Base-by-base conservation (phyloP, 1,140 invertebrate species). In the Aphaenogaster ashmeadi region DNA sequence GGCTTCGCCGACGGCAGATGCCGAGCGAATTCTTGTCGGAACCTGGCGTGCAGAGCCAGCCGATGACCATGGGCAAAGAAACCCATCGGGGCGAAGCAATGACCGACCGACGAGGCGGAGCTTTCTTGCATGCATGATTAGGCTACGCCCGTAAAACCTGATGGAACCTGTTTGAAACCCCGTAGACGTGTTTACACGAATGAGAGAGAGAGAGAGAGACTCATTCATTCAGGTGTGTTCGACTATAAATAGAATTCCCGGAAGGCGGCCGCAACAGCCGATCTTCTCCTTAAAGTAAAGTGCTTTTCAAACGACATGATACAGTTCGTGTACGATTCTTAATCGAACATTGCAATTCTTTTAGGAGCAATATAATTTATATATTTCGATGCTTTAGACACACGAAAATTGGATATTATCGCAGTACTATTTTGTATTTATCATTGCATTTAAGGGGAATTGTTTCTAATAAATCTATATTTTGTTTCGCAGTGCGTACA, bases 231-330 rank as follows among this genome's bases (percentile, higher is more conserved):
- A 92, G 91, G 89, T 92, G 89, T 91, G 80, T 44, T 64, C 13
- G 21, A 81, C 91, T 94, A 94, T 93, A 94, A 94, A 95, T 95
- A 95, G 91, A 92, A 88, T 93, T 94, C 91, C 90, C 89, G 90
- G 93, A 94, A 94, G 91, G 87, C 91, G 87, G 91, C 88, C 87
- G 88, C 91, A 91, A 88, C 90, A 87, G 77, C 84, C 91, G 86
- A 92, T 88, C 87, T 89, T 83, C 86, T 58, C 15, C 41, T 84
- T 47, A 44, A 44, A 66, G 50, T 21, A 2, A 58, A 58, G 50
- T 36, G 27, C 54, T 74, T 50, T 74, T 27, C 80, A 38, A 8
- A 33, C 6, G 18, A 72, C 50, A 60, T 58, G n/a, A 5, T 84
- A 47, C 8, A 60, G 11, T 0, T 74, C 13, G 3, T 36, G 41